Evolutionary conservation across 2,797 vertebrate species (phyloP).

Genomic region (Hyperoplus immaculatus): DNA sequence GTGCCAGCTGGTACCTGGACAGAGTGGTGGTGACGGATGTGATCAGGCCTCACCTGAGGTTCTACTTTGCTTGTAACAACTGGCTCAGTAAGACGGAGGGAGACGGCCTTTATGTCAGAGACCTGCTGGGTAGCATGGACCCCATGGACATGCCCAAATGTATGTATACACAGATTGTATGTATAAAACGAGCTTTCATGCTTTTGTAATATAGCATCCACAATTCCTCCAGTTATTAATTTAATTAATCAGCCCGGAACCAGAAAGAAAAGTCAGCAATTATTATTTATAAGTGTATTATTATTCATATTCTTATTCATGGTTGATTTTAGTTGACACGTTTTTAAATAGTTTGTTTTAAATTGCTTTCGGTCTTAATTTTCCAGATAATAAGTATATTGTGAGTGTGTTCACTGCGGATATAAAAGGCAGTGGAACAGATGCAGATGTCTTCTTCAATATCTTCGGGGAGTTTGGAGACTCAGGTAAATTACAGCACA

Average conservation of each 20-base stretch:
- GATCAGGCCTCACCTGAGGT: constrained; percentile 94
- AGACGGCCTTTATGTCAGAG: constrained; percentile 89
- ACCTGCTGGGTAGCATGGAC: constrained; percentile 91
- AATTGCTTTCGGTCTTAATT: constrained; percentile 33
- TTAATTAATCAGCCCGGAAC: neutral
- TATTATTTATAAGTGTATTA: too few species aligned
- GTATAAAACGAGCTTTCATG: neutral
- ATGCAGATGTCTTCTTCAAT: constrained; percentile 96
- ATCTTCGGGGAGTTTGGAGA: constrained; percentile 97
- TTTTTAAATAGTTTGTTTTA: neutral
- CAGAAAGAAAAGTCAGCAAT: too few species aligned
- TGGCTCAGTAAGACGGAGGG: constrained; percentile 95
- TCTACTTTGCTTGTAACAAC: constrained; percentile 96
- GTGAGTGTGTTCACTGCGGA: constrained; percentile 93
- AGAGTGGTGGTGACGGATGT: constrained; percentile 93
- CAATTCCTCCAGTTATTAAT: neutral
- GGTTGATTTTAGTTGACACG: neutral
- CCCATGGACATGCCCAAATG: constrained; percentile 96
- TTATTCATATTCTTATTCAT: too few species aligned
- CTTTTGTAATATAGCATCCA: too few species aligned
- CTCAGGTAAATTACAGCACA: constrained; percentile 85
- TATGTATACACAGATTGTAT: constrained; percentile 63
- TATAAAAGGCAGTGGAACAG: constrained; percentile 93
- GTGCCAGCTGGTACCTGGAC: constrained; percentile 94
- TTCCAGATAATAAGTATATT: constrained; percentile 94